Percentiles rank a stretch among this genome's conserved stretches.
These are phyloP conservation scores for Xanthorhoe designata DNA, from an alignment of 2,888 invertebrate species.

Conservation along the genomic window DNA sequence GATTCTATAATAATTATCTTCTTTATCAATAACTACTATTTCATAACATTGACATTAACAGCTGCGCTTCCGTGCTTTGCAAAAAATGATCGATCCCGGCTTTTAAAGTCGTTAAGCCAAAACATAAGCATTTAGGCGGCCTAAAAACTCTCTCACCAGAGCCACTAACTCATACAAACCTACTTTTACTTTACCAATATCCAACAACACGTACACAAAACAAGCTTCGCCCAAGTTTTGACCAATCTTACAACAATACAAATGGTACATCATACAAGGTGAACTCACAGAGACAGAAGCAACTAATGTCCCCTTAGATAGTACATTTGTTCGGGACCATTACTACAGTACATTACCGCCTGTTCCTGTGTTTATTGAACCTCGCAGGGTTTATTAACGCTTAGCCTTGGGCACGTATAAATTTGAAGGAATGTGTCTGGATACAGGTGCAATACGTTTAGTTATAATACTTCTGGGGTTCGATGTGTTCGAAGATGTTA, in stretches of 20 bases:
- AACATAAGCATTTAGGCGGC: too few species aligned
- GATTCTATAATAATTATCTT: too few species aligned
- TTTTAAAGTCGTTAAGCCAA: too few species aligned
- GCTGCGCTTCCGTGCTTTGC: too few species aligned
- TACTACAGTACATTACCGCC: constrained; percentile 42
- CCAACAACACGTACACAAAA: too few species aligned
- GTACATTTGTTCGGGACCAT: constrained; percentile 54
- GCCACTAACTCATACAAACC: too few species aligned
- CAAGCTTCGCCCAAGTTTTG: background rate
- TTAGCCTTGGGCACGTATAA: constrained; percentile 28
- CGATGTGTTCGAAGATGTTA: background rate
- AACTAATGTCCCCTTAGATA: constrained; percentile 50
- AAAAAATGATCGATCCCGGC: too few species aligned
- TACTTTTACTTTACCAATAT: too few species aligned
- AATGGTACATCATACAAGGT: constrained; percentile 1
- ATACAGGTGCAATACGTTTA: constrained; percentile 14
- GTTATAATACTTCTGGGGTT: background rate
- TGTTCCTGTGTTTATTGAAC: constrained; percentile 35
- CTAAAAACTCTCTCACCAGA: too few species aligned
- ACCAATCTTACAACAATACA: background rate
- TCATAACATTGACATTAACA: too few species aligned
- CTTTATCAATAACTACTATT: too few species aligned
- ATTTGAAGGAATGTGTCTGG: constrained; percentile 21
- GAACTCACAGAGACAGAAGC: constrained; percentile 18
- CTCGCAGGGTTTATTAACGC: constrained; percentile 29